Base-by-base conservation (phyloP, 2,797 vertebrate genomes). In the Manis pentadactyla region DNA sequence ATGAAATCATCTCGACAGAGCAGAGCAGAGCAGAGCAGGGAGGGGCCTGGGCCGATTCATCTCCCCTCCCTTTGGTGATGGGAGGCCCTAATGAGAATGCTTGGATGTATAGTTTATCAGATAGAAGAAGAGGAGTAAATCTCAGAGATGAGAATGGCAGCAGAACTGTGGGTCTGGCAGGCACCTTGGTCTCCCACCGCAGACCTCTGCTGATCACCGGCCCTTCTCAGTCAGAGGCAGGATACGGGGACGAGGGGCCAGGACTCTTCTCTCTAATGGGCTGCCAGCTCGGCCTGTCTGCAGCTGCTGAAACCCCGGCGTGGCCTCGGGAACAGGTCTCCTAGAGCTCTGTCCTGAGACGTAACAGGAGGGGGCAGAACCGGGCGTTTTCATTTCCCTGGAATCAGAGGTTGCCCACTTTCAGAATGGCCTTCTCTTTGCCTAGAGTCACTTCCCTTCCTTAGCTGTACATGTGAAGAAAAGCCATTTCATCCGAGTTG, bases 1-100 rank as follows among this genome's bases (percentile, higher is more conserved):
- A 96, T 98, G 98, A 98, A 98, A 98, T 98, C 98, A 95, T 98
- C 97, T 98, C 83, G 87, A 97, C 96, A 97, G 97, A 98, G 94
- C 96, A 96, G 97, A 98, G 94, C 96, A 96, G 97, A 98, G 94
- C 96, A 59, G 97, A 64, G 96, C 66, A 78, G 97, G 98, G 98
- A 95, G 98, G 97, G 97, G 91, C 95, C 97, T 93, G 90, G 98
- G 97, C 97, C 96, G 98, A 98, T 97, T 97, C 97, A 92, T 97
- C 97, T 96, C 91, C 39, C 49, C 96, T 96, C 97, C 98, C 97
- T 95, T 98, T 97, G 97, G 98, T 97, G 97, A 98, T 96, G 94
- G 9, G 90, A 94, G 93, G 94, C 97, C 92, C 97, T 97, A 98
- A 98, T 94, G 98, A 98, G 98, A 98, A 95, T 5, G 92, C 97